Evolutionary conservation across 2,797 vertebrate genomes (phyloP), one percentile per base, ranked within the genome.

Genomic region (Apodemus agrarius): DNA sequence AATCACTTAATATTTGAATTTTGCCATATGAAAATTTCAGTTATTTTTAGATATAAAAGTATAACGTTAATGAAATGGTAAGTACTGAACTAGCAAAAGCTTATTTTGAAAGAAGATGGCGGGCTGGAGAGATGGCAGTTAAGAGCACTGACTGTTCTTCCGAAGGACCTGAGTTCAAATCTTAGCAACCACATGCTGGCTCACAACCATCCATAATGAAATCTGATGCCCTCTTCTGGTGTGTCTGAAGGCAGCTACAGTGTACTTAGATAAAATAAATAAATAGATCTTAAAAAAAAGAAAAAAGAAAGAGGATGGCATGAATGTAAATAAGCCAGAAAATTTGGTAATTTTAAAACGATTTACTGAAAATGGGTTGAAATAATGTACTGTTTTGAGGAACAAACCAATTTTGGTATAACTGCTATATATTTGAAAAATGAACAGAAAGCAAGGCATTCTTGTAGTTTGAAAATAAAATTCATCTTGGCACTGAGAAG

Each of bases 1-100:
- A 94, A 17, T 12, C 46, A 78, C 19, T 91, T 95, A 83, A 34
- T 46, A 83, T 97, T 95, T 89, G 1, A 90, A 63, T 96, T 96
- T 91, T 84, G 17, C 61, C 29, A 19, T 90, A 65, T 94, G 90
- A 67, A 96, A 93, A 90, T 93, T 95, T 1, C 3, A 79, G 40
- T 94, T 92, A 37, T 81, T 91, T 92, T 83, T 21, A 90, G 34
- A 16, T 96, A 46, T 89, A 52, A 93, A 89, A 81, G 67, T 83
- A 43, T 90, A 92, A 81, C 95, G 67, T 90, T 95, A 90, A 79
- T 95, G 59, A 96, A 79, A 85, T 92, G 12, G 72, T 78, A 74
- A 81, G n/a, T 95, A 1, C 72, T 88, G 61, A 94, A 94, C 81
- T 88, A 93, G 86, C 65, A 76, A 94, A 93, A 69, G 52, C 1